phyloP scores from a whole-genome alignment of 64 coral and sea anemone species.

The Exaiptasia diaphana region DNA sequence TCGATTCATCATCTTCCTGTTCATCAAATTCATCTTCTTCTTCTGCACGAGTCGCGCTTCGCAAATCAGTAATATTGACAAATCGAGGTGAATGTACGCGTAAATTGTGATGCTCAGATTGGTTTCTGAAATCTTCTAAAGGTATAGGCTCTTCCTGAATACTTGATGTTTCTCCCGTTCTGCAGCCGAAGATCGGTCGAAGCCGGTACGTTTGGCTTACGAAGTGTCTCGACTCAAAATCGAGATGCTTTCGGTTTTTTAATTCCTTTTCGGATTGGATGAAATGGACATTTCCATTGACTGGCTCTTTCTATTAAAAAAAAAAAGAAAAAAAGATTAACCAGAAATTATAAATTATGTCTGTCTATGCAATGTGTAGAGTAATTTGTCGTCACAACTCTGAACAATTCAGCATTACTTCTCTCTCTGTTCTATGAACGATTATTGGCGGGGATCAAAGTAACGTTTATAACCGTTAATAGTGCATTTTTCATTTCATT shows the following conservation, averaged over 20 bases:
- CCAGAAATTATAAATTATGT: background rate
- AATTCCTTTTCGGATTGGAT: background rate
- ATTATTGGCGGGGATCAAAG: background rate
- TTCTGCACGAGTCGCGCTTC: no score
- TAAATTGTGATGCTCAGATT: background rate
- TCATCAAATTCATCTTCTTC: background rate
- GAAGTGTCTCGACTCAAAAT: background rate
- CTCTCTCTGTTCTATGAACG: background rate
- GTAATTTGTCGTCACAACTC: background rate
- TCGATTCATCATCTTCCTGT: background rate
- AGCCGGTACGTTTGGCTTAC: background rate
- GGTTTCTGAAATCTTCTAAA: background rate
- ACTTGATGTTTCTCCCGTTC: background rate
- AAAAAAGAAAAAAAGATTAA: background rate
- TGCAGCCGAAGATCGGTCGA: conserved; percentile 8
- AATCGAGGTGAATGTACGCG: background rate
- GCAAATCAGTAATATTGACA: conserved; percentile 2
- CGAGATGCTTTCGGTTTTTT: background rate
- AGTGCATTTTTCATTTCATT: no score
- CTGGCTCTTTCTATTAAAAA: background rate
- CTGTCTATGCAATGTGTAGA: background rate
- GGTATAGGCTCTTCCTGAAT: background rate
- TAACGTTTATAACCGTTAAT: no score
- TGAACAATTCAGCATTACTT: background rate
- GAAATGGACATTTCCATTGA: conserved; percentile 1